phyloP scores from a whole-genome alignment of 2,888 invertebrate species.

The Andrena haemorrhoa region DNA sequence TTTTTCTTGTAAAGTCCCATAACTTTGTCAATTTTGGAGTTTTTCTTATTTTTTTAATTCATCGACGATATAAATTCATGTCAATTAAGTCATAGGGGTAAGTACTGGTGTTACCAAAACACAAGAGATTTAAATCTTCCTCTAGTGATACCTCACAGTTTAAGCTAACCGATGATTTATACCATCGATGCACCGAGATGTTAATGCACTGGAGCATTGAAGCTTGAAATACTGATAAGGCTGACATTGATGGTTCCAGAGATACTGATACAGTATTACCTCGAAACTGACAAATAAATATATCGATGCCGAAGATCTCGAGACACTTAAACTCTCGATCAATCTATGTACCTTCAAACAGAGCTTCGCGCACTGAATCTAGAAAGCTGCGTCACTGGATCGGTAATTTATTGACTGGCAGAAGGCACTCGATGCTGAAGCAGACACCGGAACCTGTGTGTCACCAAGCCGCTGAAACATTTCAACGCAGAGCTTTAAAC shows the following conservation, averaged over 20 bases:
- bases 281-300: slow-evolving; percentile 15
- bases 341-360: neutral
- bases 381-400: neutral
- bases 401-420: neutral
- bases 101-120: neutral
- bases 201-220: neutral
- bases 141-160: neutral
- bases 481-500: neutral
- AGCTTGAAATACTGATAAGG: slow-evolving; percentile 24
- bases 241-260: neutral
- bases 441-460: neutral
- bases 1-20: too few relatives aligned
- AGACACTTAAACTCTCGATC: neutral
- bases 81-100: neutral
- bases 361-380: neutral
- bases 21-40: too few relatives aligned
- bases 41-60: too few relatives aligned
- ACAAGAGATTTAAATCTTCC: neutral
- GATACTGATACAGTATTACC: neutral
- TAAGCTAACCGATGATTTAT: neutral
- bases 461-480: slow-evolving; percentile 10
- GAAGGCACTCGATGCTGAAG: neutral
- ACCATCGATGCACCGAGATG: neutral
- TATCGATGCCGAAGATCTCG: neutral
- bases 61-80: too few relatives aligned